Conservation (phyloP, 2,888 invertebrate genomes). For the Hybos culiciformis region DNA sequence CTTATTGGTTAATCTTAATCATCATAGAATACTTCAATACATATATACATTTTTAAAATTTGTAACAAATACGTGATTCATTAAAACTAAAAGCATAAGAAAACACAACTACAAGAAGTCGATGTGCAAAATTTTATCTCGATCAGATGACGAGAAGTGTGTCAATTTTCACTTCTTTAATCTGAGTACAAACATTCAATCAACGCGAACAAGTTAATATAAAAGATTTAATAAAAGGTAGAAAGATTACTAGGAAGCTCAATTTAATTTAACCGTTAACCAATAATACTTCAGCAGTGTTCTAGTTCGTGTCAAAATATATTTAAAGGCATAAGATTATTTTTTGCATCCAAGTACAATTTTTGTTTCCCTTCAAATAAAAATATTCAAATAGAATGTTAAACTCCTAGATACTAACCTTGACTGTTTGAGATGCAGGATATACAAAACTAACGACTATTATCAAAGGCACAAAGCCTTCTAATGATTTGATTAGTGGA, state of each 20-base stretch:
- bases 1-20: too few relatives aligned
- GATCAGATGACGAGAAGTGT: too few relatives aligned
- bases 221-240: too few relatives aligned
- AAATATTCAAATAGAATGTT: neutral
- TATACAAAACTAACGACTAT: conserved; percentile 66
- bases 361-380: neutral
- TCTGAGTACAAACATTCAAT: too few relatives aligned
- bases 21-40: too few relatives aligned
- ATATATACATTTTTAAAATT: neutral
- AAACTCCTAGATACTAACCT: conserved; percentile 24
- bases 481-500: conserved; percentile 45
- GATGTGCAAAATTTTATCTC: too few relatives aligned
- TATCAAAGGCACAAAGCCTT: conserved; percentile 53
- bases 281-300: neutral
- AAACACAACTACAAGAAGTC: too few relatives aligned
- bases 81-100: too few relatives aligned
- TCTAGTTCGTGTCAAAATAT: neutral
- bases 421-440: conserved; percentile 58
- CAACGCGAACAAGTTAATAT: too few relatives aligned
- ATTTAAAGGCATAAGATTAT: neutral
- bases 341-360: too few relatives aligned
- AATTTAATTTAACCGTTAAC: neutral
- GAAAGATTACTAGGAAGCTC: neutral
- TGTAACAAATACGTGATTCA: too few relatives aligned
- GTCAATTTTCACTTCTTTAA: too few relatives aligned